Evolutionary conservation across 2,888 invertebrate genomes (phyloP).

Genomic region (Pheosia tremula): DNA sequence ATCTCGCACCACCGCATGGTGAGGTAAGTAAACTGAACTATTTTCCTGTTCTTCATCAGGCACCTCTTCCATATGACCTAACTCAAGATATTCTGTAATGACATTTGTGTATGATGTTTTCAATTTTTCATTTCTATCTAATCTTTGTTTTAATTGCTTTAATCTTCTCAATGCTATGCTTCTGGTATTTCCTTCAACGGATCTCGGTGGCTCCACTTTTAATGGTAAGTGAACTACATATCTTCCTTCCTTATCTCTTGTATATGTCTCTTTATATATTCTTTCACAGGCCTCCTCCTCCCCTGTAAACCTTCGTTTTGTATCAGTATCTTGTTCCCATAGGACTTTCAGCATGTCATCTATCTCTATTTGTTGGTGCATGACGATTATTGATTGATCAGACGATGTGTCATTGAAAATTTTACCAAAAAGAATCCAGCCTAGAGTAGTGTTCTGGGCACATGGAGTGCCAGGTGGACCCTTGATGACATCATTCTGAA

Average conservation of each 20-base stretch:
- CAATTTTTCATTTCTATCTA: conserved; percentile 16
- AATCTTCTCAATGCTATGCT: neutral
- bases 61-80: conserved; percentile 34
- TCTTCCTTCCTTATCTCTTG: conserved; percentile 16
- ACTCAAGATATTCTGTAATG: conserved; percentile 30
- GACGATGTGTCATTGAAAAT: no score
- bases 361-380: conserved; percentile 16
- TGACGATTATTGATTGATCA: conserved; percentile 13
- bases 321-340: conserved; percentile 19
- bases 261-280: conserved; percentile 19
- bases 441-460: conserved; percentile 32
- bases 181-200: neutral
- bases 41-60: conserved; percentile 21
- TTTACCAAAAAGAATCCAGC: conserved; percentile 16
- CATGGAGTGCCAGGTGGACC: conserved; percentile 29
- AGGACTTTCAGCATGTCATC: conserved; percentile 18
- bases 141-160: conserved; percentile 9
- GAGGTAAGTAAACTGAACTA: conserved; percentile 36
- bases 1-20: conserved; percentile 37
- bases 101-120: conserved; percentile 25
- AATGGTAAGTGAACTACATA: conserved; percentile 28
- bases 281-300: conserved; percentile 26
- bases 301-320: conserved; percentile 14
- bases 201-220: conserved; percentile 9
- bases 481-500: conserved; percentile 24